Evolutionary conservation across 2,113 vertebrate genomes (phyloP), one percentile per base, ranked within the genome.

Genomic region (Equus przewalskii): DNA sequence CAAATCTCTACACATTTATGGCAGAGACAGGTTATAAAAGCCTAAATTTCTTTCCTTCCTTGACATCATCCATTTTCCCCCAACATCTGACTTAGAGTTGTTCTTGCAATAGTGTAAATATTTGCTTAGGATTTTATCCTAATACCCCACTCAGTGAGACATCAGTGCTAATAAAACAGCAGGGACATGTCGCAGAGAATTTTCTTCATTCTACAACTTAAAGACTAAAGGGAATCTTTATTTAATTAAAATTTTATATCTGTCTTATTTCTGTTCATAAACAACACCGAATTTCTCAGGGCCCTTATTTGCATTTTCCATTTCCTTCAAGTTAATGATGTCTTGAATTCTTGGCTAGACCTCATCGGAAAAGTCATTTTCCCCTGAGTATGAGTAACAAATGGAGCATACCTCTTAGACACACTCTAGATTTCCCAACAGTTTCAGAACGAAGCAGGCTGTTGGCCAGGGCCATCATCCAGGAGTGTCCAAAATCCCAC

Each of bases 181-280:
- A 97, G 91, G 91, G 21, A 91, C 65, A 56, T 64, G 60, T 96
- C 85, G 94, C 81, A 65, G 65, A 76, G 76, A 92, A 86, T 69
- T 79, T 91, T 83, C 36, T 83, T 30, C 72, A 49, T 85, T 84
- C 91, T 96, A 88, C 81, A 98, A 89, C 49, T 95, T 94, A 97
- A 93, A 56, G 82, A 96, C 19, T 70, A 84, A 96, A 80, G 44
- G n/a, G 49, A 24, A 88, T 56, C 83, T 94, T 97, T 95, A 95
- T 93, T 96, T 97, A 92, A 97, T 97, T 97, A 90, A 92, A 80
- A 89, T 10, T 75, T 96, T 93, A 75, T 91, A 81, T 88, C 83
- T 93, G 36, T 72, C 82, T 92, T 79, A 67, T 92, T 95, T 97
- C 81, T 36, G 33, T 49, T 92, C 51, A 87, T 95, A 97, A 96